Evolutionary conservation across 2,113 vertebrate species (phyloP), one percentile per base, ranked within the genome.

Genomic region (Laticauda colubrina): DNA sequence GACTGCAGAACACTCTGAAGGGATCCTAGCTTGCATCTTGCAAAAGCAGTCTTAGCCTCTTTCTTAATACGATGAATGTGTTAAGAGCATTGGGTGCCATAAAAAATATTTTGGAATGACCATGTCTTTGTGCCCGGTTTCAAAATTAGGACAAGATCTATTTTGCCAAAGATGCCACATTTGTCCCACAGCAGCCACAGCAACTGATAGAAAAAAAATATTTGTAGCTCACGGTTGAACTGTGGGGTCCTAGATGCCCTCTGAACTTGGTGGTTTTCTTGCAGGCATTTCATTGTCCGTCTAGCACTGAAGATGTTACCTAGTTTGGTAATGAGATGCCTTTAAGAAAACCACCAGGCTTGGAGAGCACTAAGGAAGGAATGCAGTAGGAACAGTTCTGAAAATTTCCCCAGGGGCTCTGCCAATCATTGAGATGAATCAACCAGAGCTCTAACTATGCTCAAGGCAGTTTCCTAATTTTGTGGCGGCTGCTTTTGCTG

Each of bases 121-220:
- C 0, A 5, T 6, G 21, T 26, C 2, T 48, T 1, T 2, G 1
- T 2, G 8, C 75, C 3, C 4, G 20, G 29, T 23, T 86, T 59
- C 61, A 86, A 34, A 57, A 89, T 89, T 85, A 51, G 6, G 23
- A 43, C 54, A 34, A 81, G 86, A 43, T 2, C 9, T 48, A 48
- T 11, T 87, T 48, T 14, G 85, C 85, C 18, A 5, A 39, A 39
- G 34, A 81, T 5, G 2, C 64, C 64, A 7, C 64, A 18, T 75
- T n/a, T 34, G 15, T 34, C 64, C 15, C 64, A 34, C 14, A 69
- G 61, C 26, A 64, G 10, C 26, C 61, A 29, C 26, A n/a, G 61
- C 61, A 29, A 64, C 61, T n/a, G 29, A n/a, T n/a, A 59, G 26
- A 11, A 64, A 12, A 26, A 64, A 12, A 64, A n/a, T n/a, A 29